Evolutionary conservation across 37 sponge, comb jelly and placozoan genomes (phyloP), one percentile per base, ranked within the genome.

Genomic region (Sycon ciliatum): DNA sequence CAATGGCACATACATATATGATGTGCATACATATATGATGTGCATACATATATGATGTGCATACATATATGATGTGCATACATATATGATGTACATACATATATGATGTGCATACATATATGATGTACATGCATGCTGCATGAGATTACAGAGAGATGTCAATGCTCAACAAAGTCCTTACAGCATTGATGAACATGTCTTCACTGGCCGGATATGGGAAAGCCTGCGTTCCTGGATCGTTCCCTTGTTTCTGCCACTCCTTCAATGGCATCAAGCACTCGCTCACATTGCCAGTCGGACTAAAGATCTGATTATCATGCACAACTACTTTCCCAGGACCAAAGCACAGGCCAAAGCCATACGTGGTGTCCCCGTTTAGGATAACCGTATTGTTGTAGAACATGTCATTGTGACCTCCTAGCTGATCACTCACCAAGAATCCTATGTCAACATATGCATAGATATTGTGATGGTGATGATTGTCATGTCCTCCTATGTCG

Each of bases 351-450:
- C 56, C 56, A 28, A 29, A 39, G 16, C 82, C 82, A 71, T 82
- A 82, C 32, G 75, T 53, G 1, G 77, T 77, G 72, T 76, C 77
- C 1, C 2, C 27, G 9, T 34, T 69, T 65, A 56, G 33, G 39
- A 82, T 77, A 39, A 82, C 77, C 11, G 76, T 72, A 40, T 82
- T 82, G 56, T 82, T 82, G 35, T 76, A 82, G 72, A 82, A 82
- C 20, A 65, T 54, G 36, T 82, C 82, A 29, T 76, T 77, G 57
- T 82, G 82, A 16, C 82, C 82, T 1, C 56, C 39, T 20, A 82
- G 67, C 56, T 82, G 82, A 22, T 6, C 3, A 39, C 22, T 0
- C 23, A 82, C 70, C 1, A 63, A 27, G 62, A 82, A 82, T 6
- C 82, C 82, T 6, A 1, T 1, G n/a, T 55, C 67, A 69, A 76